phyloP scores from a whole-genome alignment of 92 coral and sea anemone species.

The Heteractis magnifica region DNA sequence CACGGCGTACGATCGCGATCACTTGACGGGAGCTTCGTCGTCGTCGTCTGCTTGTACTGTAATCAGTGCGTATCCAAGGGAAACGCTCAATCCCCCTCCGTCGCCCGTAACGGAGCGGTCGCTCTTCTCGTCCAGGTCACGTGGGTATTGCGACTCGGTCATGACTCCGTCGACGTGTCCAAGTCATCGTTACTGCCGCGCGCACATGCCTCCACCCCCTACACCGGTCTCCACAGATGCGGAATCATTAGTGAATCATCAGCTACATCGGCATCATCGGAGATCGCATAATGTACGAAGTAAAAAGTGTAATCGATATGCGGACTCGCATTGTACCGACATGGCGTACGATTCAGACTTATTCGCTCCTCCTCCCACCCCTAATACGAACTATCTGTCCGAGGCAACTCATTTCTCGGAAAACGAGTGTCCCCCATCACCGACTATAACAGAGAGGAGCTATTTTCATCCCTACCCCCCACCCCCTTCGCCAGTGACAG shows the following conservation, averaged over 20 bases:
- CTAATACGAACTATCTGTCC: conserved; percentile 93
- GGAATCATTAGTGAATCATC: conserved; percentile 71
- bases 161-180: conserved; percentile 90
- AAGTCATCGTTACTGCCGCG: conserved; percentile 79
- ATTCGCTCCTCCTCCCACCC: conserved; percentile 97
- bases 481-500: conserved; percentile 99
- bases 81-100: conserved; percentile 93
- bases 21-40: conserved; percentile 89
- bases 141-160: conserved; percentile 78
- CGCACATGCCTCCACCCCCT: conserved; percentile 92
- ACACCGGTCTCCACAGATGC: conserved; percentile 91
- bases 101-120: conserved; percentile 97
- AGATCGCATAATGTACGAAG: conserved; percentile 66
- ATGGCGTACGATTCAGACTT: conserved; percentile 80
- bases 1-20: conserved; percentile 85
- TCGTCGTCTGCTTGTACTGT: conserved; percentile 87
- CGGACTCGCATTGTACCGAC: conserved; percentile 64
- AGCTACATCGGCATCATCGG: conserved; percentile 62
- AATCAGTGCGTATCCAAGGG: conserved; percentile 76
- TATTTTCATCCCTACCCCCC: conserved; percentile 93
- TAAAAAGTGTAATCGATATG: conserved; percentile 48
- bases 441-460: conserved; percentile 84
- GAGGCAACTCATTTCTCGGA: conserved; percentile 94
- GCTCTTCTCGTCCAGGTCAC: conserved; percentile 77
- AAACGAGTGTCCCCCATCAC: conserved; percentile 92